Base-by-base conservation (phyloP, 2,113 vertebrate species). In the Bubo blakistoni region DNA sequence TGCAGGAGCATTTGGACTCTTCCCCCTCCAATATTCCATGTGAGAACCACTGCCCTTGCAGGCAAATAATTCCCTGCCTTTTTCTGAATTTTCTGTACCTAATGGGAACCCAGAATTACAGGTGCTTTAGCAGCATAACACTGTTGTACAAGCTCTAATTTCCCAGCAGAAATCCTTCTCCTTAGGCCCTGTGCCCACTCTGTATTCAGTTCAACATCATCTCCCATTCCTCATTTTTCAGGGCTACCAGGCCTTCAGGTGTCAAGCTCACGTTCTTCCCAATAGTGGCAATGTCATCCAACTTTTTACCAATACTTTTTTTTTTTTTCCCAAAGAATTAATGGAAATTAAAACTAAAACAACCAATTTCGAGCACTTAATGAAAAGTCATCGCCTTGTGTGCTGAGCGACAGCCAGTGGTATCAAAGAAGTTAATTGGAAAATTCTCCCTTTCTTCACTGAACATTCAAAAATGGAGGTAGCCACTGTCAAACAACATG, bases 11-110 rank as follows among this genome's bases (percentile, higher is more conserved):
- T 21, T 42, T 40, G 61, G n/a, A 72, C 3, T 9, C 25, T 36
- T 16, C 7, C 6, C 24, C 7, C 11, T 10, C 1, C n/a, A 19
- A 16, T 20, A 88, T 42, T 21, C 34, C 38, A 26, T 0, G 2
- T 13, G 10, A 81, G 40, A 89, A 72, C n/a, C 6, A 2, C n/a
- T 49, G 46, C 10, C 27, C 21, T 7, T 55, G 36, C 14, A 38
- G 20, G n/a, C 16, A 88, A 65, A 59, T 26, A 30, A 21, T 20
- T 36, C 2, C 26, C 3, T 3, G 19, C 7, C 16, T 8, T 55
- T 42, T 54, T 7, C 78, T 49, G 38, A 62, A 11, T 57, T 32
- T 61, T 66, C 51, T n/a, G 12, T 61, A 71, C 24, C 32, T 77
- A 44, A n/a, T 7, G 32, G 13, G 18, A 81, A 61, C 2, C 4